Evolutionary conservation across 2,888 invertebrate species (phyloP), one percentile per base, ranked within the genome.

Genomic region (Malachius bipustulatus): DNA sequence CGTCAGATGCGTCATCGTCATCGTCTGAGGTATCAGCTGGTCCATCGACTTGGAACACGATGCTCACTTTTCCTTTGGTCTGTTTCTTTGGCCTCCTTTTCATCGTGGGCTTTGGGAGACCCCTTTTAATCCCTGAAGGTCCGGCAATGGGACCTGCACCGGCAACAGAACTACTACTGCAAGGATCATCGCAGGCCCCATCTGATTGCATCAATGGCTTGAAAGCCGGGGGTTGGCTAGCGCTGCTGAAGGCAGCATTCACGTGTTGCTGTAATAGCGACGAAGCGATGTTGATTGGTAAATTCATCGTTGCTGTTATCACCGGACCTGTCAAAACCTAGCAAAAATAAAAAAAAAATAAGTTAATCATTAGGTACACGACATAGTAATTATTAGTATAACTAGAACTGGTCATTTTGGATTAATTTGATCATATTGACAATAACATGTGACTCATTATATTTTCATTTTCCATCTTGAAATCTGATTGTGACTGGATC

Each of bases 241-340:
- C n/a, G n/a, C 57, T 57, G 39, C 45, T 55, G 34, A 62, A 66
- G 9, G 83, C 83, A 9, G 82, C 80, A 59, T 85, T 87, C 1
- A 89, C 87, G 60, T 88, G 88, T 56, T 87, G 84, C 52, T 89
- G 89, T n/a, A 90, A 64, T 41, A 88, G 69, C 2, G 82, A 77
- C 1, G 85, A 81, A 14, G 89, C 88, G 51, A 87, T 62, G 13
- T 76, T 74, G 41, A 81, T 76, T 14, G 91, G 90, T 51, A 91
- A 69, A 49, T 82, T 79, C 73, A 90, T 82, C 19, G 90, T 87
- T 4, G 90, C 88, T 49, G 87, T 82, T 44, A 90, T 88, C 33
- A 90, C 78, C 34, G 89, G 84, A 26, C 87, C 85, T 26, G 88
- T 87, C 42, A 89, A 67, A n/a, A n/a, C n/a, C n/a, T n/a, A n/a